phyloP scores from a whole-genome alignment of 2,113 vertebrate genomes.

The Nettapus auritus region DNA sequence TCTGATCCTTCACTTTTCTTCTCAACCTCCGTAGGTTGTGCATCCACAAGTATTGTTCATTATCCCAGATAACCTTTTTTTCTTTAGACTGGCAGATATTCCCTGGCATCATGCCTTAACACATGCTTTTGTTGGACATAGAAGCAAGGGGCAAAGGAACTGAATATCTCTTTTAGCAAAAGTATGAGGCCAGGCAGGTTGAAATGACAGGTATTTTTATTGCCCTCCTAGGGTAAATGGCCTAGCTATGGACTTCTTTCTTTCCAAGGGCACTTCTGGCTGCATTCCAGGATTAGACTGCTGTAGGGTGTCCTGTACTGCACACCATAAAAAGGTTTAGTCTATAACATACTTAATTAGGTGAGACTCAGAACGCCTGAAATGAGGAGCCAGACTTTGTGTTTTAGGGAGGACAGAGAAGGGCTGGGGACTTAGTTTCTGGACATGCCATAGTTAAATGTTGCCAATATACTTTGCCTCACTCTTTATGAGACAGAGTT shows the following conservation, averaged over 20 bases:
- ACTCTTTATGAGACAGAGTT: background rate
- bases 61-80: background rate
- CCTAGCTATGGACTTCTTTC: background rate
- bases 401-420: background rate
- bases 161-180: background rate
- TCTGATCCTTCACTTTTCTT: background rate
- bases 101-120: background rate
- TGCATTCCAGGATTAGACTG: background rate
- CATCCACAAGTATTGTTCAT: background rate
- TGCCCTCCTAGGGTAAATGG: background rate
- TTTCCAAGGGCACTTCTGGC: background rate
- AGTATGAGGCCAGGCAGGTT: background rate
- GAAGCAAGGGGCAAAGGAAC: background rate
- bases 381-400: background rate
- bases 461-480: background rate
- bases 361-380: background rate
- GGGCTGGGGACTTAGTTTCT: background rate
- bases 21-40: background rate
- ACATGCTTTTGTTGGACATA: background rate
- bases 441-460: background rate
- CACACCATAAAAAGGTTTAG: background rate
- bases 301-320: rapidly evolving
- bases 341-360: background rate
- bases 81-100: background rate
- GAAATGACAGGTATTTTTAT: background rate